phyloP scores from a whole-genome alignment of 2,797 vertebrate species.

The Rallus crepitans region DNA sequence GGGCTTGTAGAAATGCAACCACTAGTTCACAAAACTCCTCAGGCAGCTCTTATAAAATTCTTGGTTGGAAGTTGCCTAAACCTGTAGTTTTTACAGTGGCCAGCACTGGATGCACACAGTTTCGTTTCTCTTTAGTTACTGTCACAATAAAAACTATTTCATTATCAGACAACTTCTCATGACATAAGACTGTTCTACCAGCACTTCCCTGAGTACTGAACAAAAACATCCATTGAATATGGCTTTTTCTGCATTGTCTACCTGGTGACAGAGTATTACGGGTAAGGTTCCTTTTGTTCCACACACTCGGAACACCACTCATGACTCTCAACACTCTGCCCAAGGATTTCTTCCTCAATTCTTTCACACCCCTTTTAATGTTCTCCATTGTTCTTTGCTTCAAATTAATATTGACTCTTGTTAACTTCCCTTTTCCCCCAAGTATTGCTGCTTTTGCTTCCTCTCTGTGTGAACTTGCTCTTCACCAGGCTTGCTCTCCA shows the following conservation, averaged over 20 bases:
- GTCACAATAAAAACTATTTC: not conserved
- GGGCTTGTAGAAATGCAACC: not conserved
- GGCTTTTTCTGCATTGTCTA: not conserved
- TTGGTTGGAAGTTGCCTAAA: not conserved
- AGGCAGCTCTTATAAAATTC: not conserved
- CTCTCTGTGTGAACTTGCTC: not conserved
- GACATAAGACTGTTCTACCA: rapidly evolving
- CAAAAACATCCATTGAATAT: not conserved
- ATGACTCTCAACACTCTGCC: not conserved
- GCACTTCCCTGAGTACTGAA: not conserved
- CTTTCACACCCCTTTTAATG: not conserved
- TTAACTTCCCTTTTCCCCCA: not conserved
- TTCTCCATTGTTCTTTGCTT: not conserved
- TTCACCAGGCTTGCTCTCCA: not conserved
- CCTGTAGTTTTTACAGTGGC: not conserved
- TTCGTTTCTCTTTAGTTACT: not conserved
- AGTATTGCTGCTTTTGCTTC: not conserved
- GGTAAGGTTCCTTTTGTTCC: not conserved
- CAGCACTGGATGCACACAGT: not conserved
- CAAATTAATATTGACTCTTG: not conserved
- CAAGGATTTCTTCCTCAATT: not conserved
- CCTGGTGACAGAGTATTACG: not conserved
- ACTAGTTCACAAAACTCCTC: not conserved
- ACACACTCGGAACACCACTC: not conserved
- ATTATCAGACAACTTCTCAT: not conserved